Percentiles rank a stretch among this genome's conserved stretches.
Conservation (phyloP, 2,797 vertebrate genomes). For the Anguilla obscura region DNA sequence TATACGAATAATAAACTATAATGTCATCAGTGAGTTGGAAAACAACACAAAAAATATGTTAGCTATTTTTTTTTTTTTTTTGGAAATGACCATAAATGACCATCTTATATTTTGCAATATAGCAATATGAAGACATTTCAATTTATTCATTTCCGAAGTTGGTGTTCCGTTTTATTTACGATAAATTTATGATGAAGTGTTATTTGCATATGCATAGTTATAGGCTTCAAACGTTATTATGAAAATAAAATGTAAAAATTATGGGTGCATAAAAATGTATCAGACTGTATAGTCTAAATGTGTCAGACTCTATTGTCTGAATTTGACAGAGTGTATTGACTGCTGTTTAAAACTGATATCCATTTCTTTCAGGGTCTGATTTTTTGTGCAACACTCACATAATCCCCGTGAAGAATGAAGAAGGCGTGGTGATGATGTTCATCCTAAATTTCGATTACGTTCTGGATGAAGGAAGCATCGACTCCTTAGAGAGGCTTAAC, state of each 20-base stretch:
- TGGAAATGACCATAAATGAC: background rate
- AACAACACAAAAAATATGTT: background rate
- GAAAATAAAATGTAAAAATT: conserved; percentile 3
- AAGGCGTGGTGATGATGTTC: conserved; percentile 98
- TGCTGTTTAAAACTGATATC: background rate
- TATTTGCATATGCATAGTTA: conserved; percentile 27
- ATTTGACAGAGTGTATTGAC: background rate
- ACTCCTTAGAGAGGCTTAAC: conserved; percentile 85
- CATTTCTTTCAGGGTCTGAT: conserved; percentile 80
- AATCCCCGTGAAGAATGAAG: conserved; percentile 98
- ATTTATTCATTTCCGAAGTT: background rate
- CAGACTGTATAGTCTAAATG: background rate
- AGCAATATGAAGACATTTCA: background rate
- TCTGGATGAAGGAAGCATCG: conserved; percentile 80
- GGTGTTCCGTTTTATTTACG: background rate
- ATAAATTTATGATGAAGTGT: background rate
- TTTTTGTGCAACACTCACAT: conserved; percentile 95
- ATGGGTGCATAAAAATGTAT: background rate
- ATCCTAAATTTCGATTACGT: conserved; percentile 95
- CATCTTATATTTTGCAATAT: background rate
- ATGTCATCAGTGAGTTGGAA: background rate
- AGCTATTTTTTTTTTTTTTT: background rate
- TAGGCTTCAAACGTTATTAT: background rate
- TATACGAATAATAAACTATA: background rate
- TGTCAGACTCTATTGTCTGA: background rate